Evolutionary conservation across 2,113 vertebrate species (phyloP), one percentile per base, ranked within the genome.

Genomic region (Leucopsar rothschildi): DNA sequence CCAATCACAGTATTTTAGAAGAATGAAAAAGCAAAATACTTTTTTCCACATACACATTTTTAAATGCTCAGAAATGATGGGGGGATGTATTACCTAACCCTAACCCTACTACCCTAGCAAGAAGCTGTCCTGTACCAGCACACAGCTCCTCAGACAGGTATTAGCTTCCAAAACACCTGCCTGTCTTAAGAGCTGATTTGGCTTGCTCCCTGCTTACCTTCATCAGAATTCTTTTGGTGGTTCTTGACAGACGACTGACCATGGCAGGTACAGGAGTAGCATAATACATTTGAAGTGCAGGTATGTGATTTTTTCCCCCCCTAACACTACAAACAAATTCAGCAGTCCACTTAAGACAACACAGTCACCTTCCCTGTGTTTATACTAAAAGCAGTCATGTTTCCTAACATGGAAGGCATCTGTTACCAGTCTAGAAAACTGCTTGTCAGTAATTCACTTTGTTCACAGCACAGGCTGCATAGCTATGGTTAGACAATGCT

Each of bases 391-490:
- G 39, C 52, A 63, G 57, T 37, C 19, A 17, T 10, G 8, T 88
- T 83, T 90, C 76, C 71, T 29, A 92, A 53, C 2, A 23, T 12
- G 92, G 68, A 33, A 86, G 55, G 49, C 60, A 90, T 78, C 63
- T 93, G 66, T 56, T 86, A 83, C 22, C 57, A 80, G 21, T 8
- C 59, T 45, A 66, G 68, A 80, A 88, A 92, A 52, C 21, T 73
- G 73, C 69, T 69, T 27, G 57, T 55, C 78, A 59, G 42, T 64
- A 71, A 68, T 79, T 91, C 24, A 53, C 27, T 79, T 56, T 6
- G 12, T 20, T 82, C 72, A 63, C 66, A 69, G 88, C 37, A 50
- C 56, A 88, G n/a, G 59, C 84, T 59, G 50, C 57, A 17, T 4
- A 79, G 69, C 57, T 50, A 45, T 9, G 42, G 45, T 77, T 90